phyloP scores from a whole-genome alignment of 2,888 invertebrate species.

The Hipparchia semele region DNA sequence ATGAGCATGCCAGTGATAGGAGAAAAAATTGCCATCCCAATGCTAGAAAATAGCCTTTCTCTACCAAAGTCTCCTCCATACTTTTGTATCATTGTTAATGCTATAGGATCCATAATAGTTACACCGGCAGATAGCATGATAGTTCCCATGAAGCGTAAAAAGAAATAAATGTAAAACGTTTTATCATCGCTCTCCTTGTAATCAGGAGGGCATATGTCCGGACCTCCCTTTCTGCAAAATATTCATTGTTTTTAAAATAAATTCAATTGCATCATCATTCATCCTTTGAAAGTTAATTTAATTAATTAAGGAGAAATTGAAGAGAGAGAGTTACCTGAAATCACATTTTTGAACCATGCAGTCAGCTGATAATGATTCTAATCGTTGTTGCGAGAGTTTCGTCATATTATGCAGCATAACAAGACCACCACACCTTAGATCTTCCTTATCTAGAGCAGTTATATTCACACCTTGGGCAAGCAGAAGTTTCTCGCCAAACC shows the following conservation, averaged over 20 bases:
- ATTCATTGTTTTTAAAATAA: slow-evolving; percentile 4
- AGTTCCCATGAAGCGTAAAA: slow-evolving; percentile 90
- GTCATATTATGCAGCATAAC: slow-evolving; percentile 87
- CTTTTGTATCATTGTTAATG: slow-evolving; percentile 92
- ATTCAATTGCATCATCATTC: background rate
- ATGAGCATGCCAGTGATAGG: slow-evolving; percentile 91
- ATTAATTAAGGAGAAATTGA: too few species aligned
- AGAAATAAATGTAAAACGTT: slow-evolving; percentile 93
- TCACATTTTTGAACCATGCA: slow-evolving; percentile 91
- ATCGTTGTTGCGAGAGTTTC: slow-evolving; percentile 77
- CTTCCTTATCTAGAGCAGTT: slow-evolving; percentile 88
- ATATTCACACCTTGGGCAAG: slow-evolving; percentile 87
- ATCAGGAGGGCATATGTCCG: slow-evolving; percentile 90
- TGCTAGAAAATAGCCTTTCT: slow-evolving; percentile 90
- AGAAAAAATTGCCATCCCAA: slow-evolving; percentile 92
- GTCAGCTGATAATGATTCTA: slow-evolving; percentile 85
- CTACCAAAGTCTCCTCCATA: slow-evolving; percentile 92
- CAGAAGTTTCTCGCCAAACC: slow-evolving; percentile 86
- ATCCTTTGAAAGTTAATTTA: too few species aligned
- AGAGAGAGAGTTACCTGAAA: slow-evolving; percentile 77
- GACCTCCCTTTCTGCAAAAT: slow-evolving; percentile 85
- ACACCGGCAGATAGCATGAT: slow-evolving; percentile 93
- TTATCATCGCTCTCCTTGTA: slow-evolving; percentile 90
- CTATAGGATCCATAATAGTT: slow-evolving; percentile 94
- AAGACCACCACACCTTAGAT: slow-evolving; percentile 89